Evolutionary conservation across 2,113 vertebrate genomes (phyloP).

Genomic region (Tychaedon coryphoeus): DNA sequence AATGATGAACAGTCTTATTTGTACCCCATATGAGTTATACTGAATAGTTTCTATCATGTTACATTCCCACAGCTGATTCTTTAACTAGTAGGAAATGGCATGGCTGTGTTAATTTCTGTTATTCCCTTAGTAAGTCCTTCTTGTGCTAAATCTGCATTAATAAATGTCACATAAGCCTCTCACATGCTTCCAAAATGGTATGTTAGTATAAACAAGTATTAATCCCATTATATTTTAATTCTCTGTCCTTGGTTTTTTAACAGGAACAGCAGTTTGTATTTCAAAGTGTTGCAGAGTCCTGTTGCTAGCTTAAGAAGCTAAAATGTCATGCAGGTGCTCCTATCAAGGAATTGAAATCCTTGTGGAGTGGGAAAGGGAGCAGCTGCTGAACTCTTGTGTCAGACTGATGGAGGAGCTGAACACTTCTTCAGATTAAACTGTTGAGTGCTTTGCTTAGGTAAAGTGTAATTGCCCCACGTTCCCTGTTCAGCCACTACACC

Average conservation of each 20-base stretch:
- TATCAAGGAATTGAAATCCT: neutral
- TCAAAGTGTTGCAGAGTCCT: neutral
- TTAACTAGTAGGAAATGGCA: neutral
- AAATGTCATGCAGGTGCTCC: neutral
- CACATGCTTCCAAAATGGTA: neutral
- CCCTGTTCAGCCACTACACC: neutral
- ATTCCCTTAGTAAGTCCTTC: neutral
- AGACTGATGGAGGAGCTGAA: neutral
- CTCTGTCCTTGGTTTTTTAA: neutral
- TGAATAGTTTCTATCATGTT: neutral
- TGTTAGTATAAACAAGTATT: neutral
- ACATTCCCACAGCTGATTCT: neutral
- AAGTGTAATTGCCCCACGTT: neutral
- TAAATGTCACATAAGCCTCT: neutral
- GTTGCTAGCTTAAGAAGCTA: neutral
- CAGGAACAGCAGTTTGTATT: neutral
- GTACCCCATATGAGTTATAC: neutral
- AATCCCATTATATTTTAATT: slow-evolving; percentile 17
- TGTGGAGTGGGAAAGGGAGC: neutral
- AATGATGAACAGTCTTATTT: neutral
- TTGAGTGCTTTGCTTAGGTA: neutral
- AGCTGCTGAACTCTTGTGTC: neutral
- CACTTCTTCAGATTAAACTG: neutral
- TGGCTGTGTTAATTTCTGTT: neutral
- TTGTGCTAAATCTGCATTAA: neutral